Evolutionary conservation across 2,797 vertebrate species (phyloP), one percentile per base, ranked within the genome.

Genomic region (Rhabdomys pumilio): DNA sequence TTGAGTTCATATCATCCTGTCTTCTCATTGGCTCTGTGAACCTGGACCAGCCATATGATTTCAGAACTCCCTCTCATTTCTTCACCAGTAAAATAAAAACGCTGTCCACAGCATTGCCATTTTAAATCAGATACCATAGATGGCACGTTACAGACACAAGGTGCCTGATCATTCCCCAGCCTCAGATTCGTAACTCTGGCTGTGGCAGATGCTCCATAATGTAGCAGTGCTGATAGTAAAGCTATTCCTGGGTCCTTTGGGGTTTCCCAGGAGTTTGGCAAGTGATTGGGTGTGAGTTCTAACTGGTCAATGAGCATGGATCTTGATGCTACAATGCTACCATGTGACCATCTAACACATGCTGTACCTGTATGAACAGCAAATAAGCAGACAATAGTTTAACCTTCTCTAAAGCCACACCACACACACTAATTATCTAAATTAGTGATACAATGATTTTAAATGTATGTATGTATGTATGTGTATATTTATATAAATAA

Each of bases 121-220:
- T 69, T 83, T 14, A 67, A 91, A 29, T 14, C 34, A 86, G 50
- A n/a, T 1, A 50, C 59, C 2, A 3, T 12, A 57, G 14, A 22
- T 53, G 61, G 47, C 1, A 7, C 0, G 0, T 2, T 2, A 59
- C 8, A 53, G 69, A 19, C 72, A 2, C 0, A 1, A 69, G 5
- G n/a, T 1, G 29, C 29, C n/a, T 3, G 38, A 41, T 61, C 31
- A 38, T 34, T n/a, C 13, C 67, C 20, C 1, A 24, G 53, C 69
- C 75, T 83, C 41, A 1, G 26, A 75, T 65, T 90, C 24, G 2
- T 1, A 34, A 44, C 47, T 50, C 0, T 8, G 29, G 41, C 26
- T 57, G 41, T 47, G 17, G 53, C 12, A 57, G 73, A 63, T 61
- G 4, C 57, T n/a, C 19, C 12, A n/a, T 53, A 81, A 90, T 47